phyloP scores from a whole-genome alignment of 2,113 vertebrate genomes.

The Lagenorhynchus albirostris region DNA sequence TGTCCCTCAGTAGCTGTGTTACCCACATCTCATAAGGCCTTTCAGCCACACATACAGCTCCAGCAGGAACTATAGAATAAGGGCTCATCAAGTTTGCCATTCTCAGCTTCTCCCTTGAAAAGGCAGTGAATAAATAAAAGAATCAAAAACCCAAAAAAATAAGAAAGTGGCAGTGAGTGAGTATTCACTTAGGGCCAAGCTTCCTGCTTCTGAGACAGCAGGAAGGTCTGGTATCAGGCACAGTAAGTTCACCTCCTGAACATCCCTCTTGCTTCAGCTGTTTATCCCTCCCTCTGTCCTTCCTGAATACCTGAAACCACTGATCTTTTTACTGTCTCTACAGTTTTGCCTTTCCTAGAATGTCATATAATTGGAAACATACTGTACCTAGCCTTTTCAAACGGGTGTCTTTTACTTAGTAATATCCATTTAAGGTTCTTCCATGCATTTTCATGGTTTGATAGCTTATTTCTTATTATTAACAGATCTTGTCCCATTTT shows the following conservation, averaged over 20 bases:
- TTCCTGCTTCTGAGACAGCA: neutral
- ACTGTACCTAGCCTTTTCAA: neutral
- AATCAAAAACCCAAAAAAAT: rapidly evolving
- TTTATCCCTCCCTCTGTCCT: neutral
- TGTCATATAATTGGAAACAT: neutral
- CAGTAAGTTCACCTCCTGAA: neutral
- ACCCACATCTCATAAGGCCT: neutral
- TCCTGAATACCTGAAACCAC: neutral
- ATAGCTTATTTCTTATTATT: neutral
- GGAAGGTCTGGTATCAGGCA: neutral
- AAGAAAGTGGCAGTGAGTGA: neutral
- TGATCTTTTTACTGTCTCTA: neutral
- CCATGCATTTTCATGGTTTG: neutral
- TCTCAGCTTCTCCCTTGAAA: neutral
- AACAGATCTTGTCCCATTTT: neutral
- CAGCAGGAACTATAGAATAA: neutral
- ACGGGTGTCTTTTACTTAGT: neutral
- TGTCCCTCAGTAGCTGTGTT: neutral
- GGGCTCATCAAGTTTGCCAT: neutral
- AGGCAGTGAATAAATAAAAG: rapidly evolving
- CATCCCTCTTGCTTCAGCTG: neutral
- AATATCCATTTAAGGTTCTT: neutral
- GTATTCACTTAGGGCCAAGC: neutral
- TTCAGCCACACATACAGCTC: neutral
- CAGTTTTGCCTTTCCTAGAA: neutral